Evolutionary conservation across 2,113 vertebrate species (phyloP).

Genomic region (Leptodactylus fuscus): DNA sequence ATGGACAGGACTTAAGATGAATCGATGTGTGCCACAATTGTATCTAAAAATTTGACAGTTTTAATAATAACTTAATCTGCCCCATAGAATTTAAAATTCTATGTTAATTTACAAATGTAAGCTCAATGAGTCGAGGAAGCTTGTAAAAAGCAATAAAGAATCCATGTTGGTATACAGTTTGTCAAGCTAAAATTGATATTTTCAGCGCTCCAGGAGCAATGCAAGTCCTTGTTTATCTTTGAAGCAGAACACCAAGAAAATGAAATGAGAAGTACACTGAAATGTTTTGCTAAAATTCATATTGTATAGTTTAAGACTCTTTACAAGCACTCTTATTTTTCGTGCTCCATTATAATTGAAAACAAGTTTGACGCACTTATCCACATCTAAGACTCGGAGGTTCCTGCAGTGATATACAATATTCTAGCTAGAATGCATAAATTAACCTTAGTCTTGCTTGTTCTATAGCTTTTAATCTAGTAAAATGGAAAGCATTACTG

Average conservation of each 20-base stretch:
- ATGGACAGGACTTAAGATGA: too few species aligned
- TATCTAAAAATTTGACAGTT: too few species aligned
- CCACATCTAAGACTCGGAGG: neutral
- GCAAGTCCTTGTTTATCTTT: neutral
- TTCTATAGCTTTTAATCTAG: too few species aligned
- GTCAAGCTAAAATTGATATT: neutral
- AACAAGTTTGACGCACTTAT: neutral
- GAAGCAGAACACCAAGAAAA: neutral
- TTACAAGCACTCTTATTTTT: neutral
- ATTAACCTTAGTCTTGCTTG: too few species aligned
- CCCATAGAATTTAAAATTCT: too few species aligned
- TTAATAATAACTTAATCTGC: too few species aligned
- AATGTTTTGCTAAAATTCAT: neutral
- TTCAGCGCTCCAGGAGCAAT: neutral
- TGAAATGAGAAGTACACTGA: neutral
- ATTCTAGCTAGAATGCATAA: too few species aligned
- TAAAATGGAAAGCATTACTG: too few species aligned
- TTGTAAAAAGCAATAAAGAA: too few species aligned
- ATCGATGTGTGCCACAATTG: too few species aligned
- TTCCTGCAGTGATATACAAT: neutral
- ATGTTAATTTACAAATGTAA: too few species aligned
- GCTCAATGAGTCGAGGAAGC: too few species aligned
- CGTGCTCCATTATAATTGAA: neutral
- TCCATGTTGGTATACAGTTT: neutral
- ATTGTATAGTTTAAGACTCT: neutral